phyloP scores from a whole-genome alignment of 1,140 invertebrate genomes.

The Mizuhopecten yessoensis region DNA sequence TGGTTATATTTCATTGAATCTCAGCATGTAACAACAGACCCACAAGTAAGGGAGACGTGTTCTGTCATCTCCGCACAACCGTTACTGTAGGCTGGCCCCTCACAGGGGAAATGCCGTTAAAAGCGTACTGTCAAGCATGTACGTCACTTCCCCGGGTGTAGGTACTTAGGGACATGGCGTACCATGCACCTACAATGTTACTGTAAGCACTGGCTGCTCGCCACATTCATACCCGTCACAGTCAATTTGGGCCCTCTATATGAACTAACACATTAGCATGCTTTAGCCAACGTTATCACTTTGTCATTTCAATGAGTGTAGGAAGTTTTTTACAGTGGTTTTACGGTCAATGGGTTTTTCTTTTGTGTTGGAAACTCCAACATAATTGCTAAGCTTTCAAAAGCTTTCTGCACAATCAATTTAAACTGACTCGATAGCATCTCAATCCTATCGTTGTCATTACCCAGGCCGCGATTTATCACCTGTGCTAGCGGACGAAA shows the following conservation, averaged over 20 bases:
- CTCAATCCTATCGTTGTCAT: constrained; percentile 38
- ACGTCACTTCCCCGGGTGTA: neutral
- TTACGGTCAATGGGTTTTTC: constrained; percentile 32
- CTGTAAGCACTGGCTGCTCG: neutral
- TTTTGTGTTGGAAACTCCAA: constrained; percentile 17
- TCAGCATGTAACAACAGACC: neutral
- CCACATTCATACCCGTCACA: neutral
- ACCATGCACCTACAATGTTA: constrained; percentile 19
- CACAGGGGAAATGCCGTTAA: constrained; percentile 11
- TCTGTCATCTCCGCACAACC: neutral
- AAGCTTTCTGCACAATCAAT: constrained; percentile 48
- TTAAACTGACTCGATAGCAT: constrained; percentile 43
- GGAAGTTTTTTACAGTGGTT: constrained; percentile 29
- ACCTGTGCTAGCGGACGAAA: constrained; percentile 30
- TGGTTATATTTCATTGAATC: neutral
- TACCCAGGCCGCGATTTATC: constrained; percentile 33
- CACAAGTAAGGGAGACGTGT: neutral
- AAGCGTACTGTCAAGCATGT: constrained; percentile 7
- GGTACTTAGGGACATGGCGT: neutral
- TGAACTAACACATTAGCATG: neutral
- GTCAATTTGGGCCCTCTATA: constrained; percentile 24
- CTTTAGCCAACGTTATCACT: neutral
- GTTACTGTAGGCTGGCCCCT: neutral
- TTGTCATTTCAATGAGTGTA: neutral
- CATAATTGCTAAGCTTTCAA: constrained; percentile 46